phyloP scores from a whole-genome alignment of 2,888 invertebrate genomes.

The Stictocephala bisonia region DNA sequence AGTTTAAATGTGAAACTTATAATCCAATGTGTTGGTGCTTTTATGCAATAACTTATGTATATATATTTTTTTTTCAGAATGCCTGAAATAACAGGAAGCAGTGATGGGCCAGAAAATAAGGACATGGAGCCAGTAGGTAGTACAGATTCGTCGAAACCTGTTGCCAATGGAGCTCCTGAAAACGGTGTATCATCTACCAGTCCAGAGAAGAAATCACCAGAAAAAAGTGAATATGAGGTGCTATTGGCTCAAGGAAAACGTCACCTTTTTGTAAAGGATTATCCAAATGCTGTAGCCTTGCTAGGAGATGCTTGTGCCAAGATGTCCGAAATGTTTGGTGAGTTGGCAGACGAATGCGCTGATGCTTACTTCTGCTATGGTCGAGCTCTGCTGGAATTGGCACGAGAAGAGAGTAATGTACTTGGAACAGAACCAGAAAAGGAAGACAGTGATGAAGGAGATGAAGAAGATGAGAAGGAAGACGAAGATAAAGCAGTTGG shows the following conservation, averaged over 20 bases:
- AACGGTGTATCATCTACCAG: conserved; percentile 36
- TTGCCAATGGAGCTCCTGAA: conserved; percentile 28
- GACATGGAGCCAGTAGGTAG: conserved; percentile 39
- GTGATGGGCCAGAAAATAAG: background rate
- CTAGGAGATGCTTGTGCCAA: conserved; percentile 59
- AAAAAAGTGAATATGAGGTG: conserved; percentile 44
- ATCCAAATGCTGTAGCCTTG: conserved; percentile 76
- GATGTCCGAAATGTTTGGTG: conserved; percentile 71
- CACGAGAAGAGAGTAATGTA: conserved; percentile 87
- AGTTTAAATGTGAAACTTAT: too few species aligned
- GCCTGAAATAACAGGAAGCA: conserved; percentile 39
- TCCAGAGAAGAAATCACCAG: conserved; percentile 43
- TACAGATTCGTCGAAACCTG: conserved; percentile 13
- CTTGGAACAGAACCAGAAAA: conserved; percentile 68
- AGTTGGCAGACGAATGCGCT: conserved; percentile 85
- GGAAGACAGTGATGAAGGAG: conserved; percentile 47
- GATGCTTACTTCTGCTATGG: conserved; percentile 90
- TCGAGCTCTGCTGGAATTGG: conserved; percentile 80
- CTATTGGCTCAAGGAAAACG: conserved; percentile 77
- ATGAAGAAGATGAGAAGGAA: conserved; percentile 49
- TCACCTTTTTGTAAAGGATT: conserved; percentile 82
- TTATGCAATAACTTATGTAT: background rate
- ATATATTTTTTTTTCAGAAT: conserved; percentile 8
- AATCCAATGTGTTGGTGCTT: too few species aligned
- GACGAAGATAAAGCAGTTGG: conserved; percentile 63